Evolutionary conservation across 2,888 invertebrate species (phyloP), one percentile per base, ranked within the genome.

Genomic region (Chirona hameri): DNA sequence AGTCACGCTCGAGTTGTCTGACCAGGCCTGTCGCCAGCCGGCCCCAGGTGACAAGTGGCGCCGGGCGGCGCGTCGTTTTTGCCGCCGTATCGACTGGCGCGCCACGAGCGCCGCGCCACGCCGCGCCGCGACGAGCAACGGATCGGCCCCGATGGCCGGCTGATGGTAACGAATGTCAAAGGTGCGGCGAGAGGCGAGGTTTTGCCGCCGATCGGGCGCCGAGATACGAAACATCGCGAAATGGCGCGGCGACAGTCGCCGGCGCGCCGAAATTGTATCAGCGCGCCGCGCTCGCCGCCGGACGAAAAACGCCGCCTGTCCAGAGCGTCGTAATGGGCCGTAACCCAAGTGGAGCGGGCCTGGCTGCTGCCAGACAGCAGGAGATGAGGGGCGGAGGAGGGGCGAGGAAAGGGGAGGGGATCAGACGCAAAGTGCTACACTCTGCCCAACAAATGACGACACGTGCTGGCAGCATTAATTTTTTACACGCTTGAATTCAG

Each of bases 321-420:
- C 14, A 24, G 21, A 7, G 39, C 76, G 76, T 46, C 27, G 24
- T 76, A 76, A 76, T 76, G 76, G 76, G 76, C 31, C 27, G 76
- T 76, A 76, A 76, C 76, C 76, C 24, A 72, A 72, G 65, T 27
- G 65, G 65, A 10, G 72, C 29, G 72, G 27, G n/a, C n/a, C 24
- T 21, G n/a, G 18, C 18, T 21, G 21, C 21, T 15, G 27, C 27
- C 27, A 27, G 27, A 1, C 27, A 27, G 29, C 24, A n/a, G 24
- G 60, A 24, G 21, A n/a, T 2, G 9, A 24, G 10, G 27, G 27
- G 29, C 29, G 5, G 10, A 12, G 27, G 12, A 24, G 12, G 9
- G 27, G 69, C 29, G 12, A 7, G 27, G 24, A 3, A 1, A 27
- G 27, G 27, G 12, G 29, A 29, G 29, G 14, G 52, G 52, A 52